Evolutionary conservation across 2,888 invertebrate species (phyloP).

Genomic region (Dynastes grantii): DNA sequence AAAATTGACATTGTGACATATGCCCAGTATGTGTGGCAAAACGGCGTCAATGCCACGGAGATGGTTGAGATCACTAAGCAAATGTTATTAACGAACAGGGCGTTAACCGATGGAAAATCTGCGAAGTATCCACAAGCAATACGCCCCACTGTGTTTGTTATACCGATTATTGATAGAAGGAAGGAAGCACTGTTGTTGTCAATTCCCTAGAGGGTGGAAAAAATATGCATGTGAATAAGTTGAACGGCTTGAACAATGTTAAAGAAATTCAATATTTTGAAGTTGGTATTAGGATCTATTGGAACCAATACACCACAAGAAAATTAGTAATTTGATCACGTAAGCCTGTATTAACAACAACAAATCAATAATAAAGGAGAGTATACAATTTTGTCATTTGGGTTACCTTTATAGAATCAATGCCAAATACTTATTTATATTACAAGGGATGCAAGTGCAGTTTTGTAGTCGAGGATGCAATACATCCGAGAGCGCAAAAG

Average conservation of each 20-base stretch:
- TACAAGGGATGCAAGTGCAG: no score
- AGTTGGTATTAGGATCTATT: no score
- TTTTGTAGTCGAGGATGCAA: no score
- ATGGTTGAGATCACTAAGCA: constrained; percentile 93
- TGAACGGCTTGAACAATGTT: neutral
- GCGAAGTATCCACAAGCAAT: constrained; percentile 92
- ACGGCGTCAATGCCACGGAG: constrained; percentile 86
- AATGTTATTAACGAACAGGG: constrained; percentile 92
- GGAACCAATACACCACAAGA: no score
- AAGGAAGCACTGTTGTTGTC: constrained; percentile 82
- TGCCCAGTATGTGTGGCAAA: constrained; percentile 83
- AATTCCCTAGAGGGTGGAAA: constrained; percentile 76
- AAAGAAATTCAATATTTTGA: no score
- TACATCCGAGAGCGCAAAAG: no score
- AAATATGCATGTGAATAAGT: neutral
- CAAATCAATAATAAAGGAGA: no score
- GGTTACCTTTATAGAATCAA: no score
- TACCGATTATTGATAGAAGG: constrained; percentile 88
- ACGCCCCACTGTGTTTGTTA: constrained; percentile 95
- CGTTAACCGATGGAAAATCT: constrained; percentile 93
- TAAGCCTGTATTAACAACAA: no score
- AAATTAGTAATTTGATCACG: no score
- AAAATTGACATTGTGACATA: constrained; percentile 88
- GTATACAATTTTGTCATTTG: no score
- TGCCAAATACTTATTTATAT: no score